These are phyloP conservation scores for Rhincodon typus DNA, from an alignment of 2,797 vertebrate genomes.

Conservation along the genomic window DNA sequence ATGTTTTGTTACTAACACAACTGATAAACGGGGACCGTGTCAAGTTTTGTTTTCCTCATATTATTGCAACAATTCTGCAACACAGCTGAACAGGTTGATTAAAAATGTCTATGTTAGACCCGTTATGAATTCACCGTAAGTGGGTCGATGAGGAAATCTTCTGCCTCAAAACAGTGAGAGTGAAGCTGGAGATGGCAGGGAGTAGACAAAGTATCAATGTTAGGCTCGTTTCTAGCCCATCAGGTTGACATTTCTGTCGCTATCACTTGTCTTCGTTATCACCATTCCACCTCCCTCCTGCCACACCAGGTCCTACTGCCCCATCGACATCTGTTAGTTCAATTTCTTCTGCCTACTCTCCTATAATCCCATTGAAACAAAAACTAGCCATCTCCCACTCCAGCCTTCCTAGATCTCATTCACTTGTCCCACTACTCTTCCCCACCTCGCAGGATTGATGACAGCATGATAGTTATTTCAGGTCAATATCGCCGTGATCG, in stretches of 20 bases:
- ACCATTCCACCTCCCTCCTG: background rate
- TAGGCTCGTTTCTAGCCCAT: background rate
- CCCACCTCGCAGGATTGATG: background rate
- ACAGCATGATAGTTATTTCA: background rate
- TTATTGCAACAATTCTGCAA: background rate
- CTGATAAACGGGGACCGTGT: background rate
- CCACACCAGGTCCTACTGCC: background rate
- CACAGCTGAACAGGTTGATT: too few relatives aligned
- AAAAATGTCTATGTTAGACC: too few relatives aligned
- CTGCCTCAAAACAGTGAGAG: too few relatives aligned
- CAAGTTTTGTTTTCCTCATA: background rate
- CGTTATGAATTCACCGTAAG: background rate
- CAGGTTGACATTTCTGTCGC: background rate
- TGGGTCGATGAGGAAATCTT: background rate
- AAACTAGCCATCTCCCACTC: background rate
- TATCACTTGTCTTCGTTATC: background rate
- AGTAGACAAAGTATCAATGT: background rate
- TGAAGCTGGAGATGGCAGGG: background rate
- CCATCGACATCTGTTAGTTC: background rate
- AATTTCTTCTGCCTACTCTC: background rate
- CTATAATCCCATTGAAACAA: background rate
- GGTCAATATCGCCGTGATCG: background rate
- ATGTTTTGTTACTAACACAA: background rate
- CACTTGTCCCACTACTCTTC: background rate
- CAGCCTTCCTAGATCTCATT: background rate